phyloP scores from a whole-genome alignment of 2,888 invertebrate species.

The Lissonota sp. region DNA sequence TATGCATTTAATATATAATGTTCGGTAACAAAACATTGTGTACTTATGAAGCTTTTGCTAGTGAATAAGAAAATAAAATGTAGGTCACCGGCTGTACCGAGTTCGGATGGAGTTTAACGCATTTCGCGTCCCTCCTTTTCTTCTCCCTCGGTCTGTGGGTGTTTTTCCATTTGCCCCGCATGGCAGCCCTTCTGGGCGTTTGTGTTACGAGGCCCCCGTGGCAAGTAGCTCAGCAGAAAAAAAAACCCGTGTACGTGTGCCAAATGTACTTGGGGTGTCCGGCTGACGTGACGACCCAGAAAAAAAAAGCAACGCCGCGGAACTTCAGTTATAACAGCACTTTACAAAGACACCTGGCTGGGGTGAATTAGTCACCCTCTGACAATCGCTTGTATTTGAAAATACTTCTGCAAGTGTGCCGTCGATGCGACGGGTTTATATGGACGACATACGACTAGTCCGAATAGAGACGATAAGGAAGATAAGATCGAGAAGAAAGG shows the following conservation, averaged over 20 bases:
- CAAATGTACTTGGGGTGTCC: conserved; percentile 73
- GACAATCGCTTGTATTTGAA: conserved; percentile 15
- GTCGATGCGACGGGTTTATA: too few relatives aligned
- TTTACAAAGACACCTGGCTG: conserved; percentile 74
- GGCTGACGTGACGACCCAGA: conserved; percentile 76
- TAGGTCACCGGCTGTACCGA: conserved; percentile 48
- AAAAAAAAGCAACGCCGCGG: conserved; percentile 61
- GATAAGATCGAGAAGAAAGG: too few relatives aligned
- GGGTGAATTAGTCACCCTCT: background rate
- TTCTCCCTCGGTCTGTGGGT: background rate
- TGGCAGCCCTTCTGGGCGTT: conserved; percentile 49
- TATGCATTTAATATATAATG: conserved; percentile 15
- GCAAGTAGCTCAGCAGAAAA: background rate
- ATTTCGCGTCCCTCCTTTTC: background rate
- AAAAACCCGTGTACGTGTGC: conserved; percentile 65
- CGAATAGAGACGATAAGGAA: too few relatives aligned
- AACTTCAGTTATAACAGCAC: conserved; percentile 60
- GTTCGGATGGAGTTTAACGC: conserved; percentile 21
- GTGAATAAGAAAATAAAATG: conserved; percentile 42
- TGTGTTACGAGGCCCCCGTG: conserved; percentile 23
- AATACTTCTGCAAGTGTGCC: background rate
- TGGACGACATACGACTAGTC: too few relatives aligned
- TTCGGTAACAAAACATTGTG: conserved; percentile 1
- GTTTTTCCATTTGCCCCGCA: conserved; percentile 6
- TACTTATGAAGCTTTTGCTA: conserved; percentile 29